Evolutionary conservation across 1,140 invertebrate genomes (phyloP).

Genomic region (Drosophila chauvacae): DNA sequence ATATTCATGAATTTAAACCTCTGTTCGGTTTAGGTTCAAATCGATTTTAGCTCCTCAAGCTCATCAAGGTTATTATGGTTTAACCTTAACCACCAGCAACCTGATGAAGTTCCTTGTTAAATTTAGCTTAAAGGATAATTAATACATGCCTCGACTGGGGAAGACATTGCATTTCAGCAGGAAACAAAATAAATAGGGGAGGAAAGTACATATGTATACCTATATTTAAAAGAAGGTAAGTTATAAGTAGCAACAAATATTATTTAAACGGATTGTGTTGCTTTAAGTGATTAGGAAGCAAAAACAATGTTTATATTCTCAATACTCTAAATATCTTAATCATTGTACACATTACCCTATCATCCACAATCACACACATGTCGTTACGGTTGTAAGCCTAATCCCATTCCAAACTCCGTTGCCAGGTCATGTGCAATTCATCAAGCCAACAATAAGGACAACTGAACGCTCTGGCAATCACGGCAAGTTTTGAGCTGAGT

Average conservation of each 20-base stretch:
- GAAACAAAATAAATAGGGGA: no score
- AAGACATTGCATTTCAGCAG: background rate
- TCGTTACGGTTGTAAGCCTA: background rate
- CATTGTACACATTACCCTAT: background rate
- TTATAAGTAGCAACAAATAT: background rate
- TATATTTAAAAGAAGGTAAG: background rate
- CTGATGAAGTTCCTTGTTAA: background rate
- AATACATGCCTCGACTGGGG: no score
- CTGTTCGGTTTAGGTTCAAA: background rate
- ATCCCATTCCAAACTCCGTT: slow-evolving; percentile 14
- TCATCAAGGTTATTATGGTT: background rate
- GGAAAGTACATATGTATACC: no score
- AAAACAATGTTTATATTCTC: no score
- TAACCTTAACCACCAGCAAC: background rate
- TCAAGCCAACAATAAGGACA: slow-evolving; percentile 40
- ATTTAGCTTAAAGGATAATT: background rate
- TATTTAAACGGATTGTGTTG: background rate
- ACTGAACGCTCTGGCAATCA: slow-evolving; percentile 37
- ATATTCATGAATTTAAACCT: slow-evolving; percentile 8
- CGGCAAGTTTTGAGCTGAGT: slow-evolving; percentile 30
- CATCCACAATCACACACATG: background rate
- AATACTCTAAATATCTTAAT: background rate
- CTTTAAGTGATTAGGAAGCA: no score
- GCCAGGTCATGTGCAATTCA: slow-evolving; percentile 52
- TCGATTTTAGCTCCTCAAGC: background rate